Percentiles rank a stretch among this genome's conserved stretches.
Evolutionary conservation across 2,888 invertebrate genomes (phyloP).

Genomic region (Ypsolopha sequella): DNA sequence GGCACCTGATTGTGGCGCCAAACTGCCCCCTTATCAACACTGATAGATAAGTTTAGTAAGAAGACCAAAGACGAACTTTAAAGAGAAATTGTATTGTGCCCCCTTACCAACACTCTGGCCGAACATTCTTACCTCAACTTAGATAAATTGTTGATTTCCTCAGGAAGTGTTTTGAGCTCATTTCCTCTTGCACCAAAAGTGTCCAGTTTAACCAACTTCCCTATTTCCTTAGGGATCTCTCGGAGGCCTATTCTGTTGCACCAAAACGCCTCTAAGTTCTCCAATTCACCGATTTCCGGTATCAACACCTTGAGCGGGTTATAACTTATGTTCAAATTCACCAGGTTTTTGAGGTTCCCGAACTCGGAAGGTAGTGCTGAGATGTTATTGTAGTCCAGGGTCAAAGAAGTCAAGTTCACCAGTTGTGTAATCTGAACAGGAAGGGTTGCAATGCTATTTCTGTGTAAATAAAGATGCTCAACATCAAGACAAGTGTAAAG

Average conservation of each 20-base stretch:
- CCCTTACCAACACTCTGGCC: too few species aligned
- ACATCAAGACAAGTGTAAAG: constrained; percentile 69
- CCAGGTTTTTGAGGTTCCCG: constrained; percentile 68
- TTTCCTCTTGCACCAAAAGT: constrained; percentile 78
- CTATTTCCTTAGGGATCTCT: constrained; percentile 72
- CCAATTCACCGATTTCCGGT: constrained; percentile 71
- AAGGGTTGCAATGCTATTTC: constrained; percentile 70
- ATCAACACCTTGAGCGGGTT: constrained; percentile 72
- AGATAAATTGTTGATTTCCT: constrained; percentile 64
- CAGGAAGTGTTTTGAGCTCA: constrained; percentile 67
- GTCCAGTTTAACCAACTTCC: constrained; percentile 70
- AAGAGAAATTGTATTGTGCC: too few species aligned
- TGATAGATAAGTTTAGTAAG: too few species aligned
- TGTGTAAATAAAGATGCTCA: constrained; percentile 73
- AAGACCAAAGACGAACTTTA: too few species aligned
- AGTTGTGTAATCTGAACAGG: constrained; percentile 61
- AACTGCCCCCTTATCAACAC: too few species aligned
- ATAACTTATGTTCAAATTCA: constrained; percentile 75
- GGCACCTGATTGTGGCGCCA: too few species aligned
- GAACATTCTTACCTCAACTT: constrained; percentile 63
- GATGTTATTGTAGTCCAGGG: constrained; percentile 76
- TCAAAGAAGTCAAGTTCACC: constrained; percentile 70
- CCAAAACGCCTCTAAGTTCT: constrained; percentile 75
- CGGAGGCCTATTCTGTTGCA: constrained; percentile 72
- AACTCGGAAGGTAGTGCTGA: constrained; percentile 72